These are phyloP conservation scores for Lethenteron camtschaticum DNA, from an alignment of 2,113 vertebrate species.

Conservation along the genomic window DNA sequence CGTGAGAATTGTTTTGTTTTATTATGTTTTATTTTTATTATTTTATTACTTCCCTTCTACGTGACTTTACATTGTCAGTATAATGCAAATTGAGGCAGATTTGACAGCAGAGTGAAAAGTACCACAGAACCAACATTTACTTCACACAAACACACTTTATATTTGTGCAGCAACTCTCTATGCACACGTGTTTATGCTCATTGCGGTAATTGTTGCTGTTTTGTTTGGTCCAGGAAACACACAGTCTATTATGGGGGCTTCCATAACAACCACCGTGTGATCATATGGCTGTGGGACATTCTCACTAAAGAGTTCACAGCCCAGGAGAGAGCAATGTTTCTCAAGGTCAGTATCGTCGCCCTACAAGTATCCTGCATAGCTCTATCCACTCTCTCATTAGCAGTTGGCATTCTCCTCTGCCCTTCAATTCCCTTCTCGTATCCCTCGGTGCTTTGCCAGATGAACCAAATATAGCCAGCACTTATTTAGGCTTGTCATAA, in stretches of 20 bases:
- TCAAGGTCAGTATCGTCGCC: constrained; percentile 38
- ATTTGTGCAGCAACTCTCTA: neutral
- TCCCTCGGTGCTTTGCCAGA: too few species aligned
- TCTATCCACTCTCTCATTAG: too few species aligned
- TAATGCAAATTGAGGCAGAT: neutral
- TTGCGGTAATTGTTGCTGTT: constrained; percentile 1
- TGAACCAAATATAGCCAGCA: too few species aligned
- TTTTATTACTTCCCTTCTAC: too few species aligned
- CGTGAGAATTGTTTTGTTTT: too few species aligned
- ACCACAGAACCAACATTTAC: neutral
- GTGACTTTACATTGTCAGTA: too few species aligned
- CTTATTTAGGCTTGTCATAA: too few species aligned
- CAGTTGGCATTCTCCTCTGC: too few species aligned
- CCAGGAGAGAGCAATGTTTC: constrained; percentile 87
- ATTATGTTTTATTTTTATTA: too few species aligned
- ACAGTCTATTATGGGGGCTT: constrained; percentile 94
- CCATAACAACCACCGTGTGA: constrained; percentile 85
- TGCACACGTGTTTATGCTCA: neutral
- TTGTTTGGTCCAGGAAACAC: constrained; percentile 45
- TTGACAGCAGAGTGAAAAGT: neutral
- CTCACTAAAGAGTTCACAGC: constrained; percentile 72
- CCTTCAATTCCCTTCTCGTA: too few species aligned
- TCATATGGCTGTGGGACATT: constrained; percentile 97
- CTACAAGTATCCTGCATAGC: too few species aligned
- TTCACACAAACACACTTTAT: neutral